phyloP scores from a whole-genome alignment of 1,140 invertebrate species.

The Rhopalosiphum maidis region DNA sequence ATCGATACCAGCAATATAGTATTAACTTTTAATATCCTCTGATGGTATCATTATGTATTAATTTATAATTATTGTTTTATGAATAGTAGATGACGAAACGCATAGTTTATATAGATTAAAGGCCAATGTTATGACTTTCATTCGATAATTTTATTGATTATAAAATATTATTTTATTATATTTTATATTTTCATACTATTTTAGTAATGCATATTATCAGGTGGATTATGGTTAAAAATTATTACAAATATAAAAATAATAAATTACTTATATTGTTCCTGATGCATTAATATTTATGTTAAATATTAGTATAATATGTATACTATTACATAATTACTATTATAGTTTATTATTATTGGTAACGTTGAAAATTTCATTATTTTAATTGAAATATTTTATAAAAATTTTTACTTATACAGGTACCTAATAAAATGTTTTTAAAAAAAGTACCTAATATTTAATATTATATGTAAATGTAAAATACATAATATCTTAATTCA shows the following conservation, averaged over 20 bases:
- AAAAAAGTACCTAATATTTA: no score
- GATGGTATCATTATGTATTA: conserved; percentile 31
- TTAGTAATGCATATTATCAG: neutral
- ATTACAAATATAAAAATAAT: conserved; percentile 2
- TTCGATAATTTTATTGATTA: conserved; percentile 39
- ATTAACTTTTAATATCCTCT: conserved; percentile 52
- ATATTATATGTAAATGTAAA: no score
- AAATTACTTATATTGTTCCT: neutral
- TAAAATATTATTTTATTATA: neutral
- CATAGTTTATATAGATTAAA: conserved; percentile 54
- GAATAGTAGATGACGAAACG: conserved; percentile 48
- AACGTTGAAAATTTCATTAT: neutral
- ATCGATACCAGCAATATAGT: conserved; percentile 34
- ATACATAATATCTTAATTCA: no score
- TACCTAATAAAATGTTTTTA: no score
- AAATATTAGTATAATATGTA: no score
- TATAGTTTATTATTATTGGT: neutral
- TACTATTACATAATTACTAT: no score
- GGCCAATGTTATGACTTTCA: conserved; percentile 44
- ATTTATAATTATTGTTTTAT: conserved; percentile 56
- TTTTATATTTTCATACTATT: conserved; percentile 13
- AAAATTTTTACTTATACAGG: no score
- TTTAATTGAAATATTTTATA: neutral
- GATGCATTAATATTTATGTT: neutral
- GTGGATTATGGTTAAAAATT: neutral